Conservation (phyloP, 2,888 invertebrate genomes). For the Macaria liturata region DNA sequence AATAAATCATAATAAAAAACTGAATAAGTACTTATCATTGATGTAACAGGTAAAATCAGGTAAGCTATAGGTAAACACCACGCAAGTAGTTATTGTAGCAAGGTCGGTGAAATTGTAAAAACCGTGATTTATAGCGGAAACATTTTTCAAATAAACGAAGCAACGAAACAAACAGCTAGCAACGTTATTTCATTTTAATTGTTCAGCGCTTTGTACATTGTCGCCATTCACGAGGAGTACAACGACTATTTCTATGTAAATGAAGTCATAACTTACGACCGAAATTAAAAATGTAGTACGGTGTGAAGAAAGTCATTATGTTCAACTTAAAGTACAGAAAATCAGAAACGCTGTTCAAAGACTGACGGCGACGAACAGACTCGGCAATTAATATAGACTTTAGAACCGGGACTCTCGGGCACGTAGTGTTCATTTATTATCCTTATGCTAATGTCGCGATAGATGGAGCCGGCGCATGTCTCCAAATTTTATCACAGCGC, state of each 20-base stretch:
- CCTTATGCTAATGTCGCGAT: conserved; percentile 17
- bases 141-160: not conserved
- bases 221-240: not conserved
- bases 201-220: conserved; percentile 3
- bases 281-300: not conserved
- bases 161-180: not conserved
- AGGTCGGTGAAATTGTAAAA: too few relatives aligned
- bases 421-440: conserved; percentile 21
- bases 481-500: conserved; percentile 8
- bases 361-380: not conserved
- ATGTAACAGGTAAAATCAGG: too few relatives aligned
- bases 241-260: conserved; percentile 5
- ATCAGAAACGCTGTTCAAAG: too few relatives aligned
- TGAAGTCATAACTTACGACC: conserved; percentile 1
- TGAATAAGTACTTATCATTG: too few relatives aligned
- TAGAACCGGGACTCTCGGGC: conserved; percentile 7
- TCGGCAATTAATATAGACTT: conserved; percentile 7
- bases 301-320: too few relatives aligned
- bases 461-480: conserved; percentile 19
- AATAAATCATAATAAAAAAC: too few relatives aligned
- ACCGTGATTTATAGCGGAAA: too few relatives aligned
- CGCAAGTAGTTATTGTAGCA: too few relatives aligned
- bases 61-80: too few relatives aligned
- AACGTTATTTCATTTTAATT: conserved; percentile 8
- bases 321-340: too few relatives aligned